phyloP scores from a whole-genome alignment of 2,113 vertebrate species.

The Malurus melanocephalus region DNA sequence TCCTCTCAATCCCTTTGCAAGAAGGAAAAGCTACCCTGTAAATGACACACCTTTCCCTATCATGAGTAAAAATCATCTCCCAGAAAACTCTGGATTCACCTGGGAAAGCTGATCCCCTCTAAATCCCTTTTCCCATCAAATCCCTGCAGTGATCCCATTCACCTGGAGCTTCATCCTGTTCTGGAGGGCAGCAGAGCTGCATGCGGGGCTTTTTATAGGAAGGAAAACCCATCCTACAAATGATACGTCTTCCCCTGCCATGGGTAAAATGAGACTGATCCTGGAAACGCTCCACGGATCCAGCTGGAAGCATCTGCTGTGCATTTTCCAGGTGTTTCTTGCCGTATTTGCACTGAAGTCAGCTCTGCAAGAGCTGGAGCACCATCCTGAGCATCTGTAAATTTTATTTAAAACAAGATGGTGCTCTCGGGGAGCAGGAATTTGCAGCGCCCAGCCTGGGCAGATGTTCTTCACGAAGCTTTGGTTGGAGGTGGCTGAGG shows the following conservation, averaged over 20 bases:
- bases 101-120: neutral
- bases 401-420: neutral
- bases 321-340: neutral
- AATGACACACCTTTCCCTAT: accelerated
- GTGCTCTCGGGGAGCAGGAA: neutral
- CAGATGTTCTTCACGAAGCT: neutral
- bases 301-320: neutral
- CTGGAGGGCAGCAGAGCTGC: neutral
- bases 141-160: neutral
- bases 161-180: neutral
- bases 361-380: neutral
- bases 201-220: accelerated
- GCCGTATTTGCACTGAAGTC: neutral
- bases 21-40: neutral
- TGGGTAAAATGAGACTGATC: neutral
- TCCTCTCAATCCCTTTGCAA: neutral
- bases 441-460: neutral
- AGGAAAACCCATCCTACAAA: neutral
- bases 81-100: neutral
- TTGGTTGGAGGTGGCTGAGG: neutral
- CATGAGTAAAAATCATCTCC: neutral
- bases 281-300: neutral
- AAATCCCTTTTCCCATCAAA: neutral
- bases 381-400: neutral
- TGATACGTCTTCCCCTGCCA: neutral